Percentiles rank a stretch among this genome's conserved stretches.
These are phyloP conservation scores for Drosophila incognita DNA, from an alignment of 2,888 invertebrate species.

Conservation along the genomic window DNA sequence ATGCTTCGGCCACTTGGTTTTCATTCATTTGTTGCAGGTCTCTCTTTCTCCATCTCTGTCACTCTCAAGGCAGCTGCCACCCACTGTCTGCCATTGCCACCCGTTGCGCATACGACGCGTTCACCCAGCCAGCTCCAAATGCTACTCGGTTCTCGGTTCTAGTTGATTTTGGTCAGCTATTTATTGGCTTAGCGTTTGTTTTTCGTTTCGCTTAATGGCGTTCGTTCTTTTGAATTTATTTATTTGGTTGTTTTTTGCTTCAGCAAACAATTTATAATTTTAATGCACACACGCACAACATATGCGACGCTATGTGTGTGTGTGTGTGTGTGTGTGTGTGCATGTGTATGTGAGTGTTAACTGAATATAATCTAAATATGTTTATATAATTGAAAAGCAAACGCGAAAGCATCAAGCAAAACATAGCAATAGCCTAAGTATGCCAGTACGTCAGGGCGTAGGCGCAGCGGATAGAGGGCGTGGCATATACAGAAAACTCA, in stretches of 20 bases:
- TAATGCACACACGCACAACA: conserved; percentile 68
- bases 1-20: conserved; percentile 71
- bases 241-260: conserved; percentile 72
- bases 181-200: conserved; percentile 55
- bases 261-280: conserved; percentile 78
- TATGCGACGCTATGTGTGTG: conserved; percentile 9
- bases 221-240: conserved; percentile 57
- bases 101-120: conserved; percentile 50
- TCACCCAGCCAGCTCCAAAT: conserved; percentile 26
- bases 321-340: conserved; percentile 18
- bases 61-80: conserved; percentile 48
- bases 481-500: conserved; percentile 56
- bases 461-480: conserved; percentile 21
- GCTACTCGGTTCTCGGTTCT: conserved; percentile 9
- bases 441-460: conserved; percentile 56
- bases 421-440: conserved; percentile 54
- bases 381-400: conserved; percentile 81
- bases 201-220: conserved; percentile 21
- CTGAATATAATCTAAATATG: conserved; percentile 78
- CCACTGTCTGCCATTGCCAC: not conserved
- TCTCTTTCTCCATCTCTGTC: conserved; percentile 24
- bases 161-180: conserved; percentile 63
- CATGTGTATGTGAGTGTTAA: conserved; percentile 48
- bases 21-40: conserved; percentile 76
- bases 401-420: conserved; percentile 70